Conservation (phyloP, 2,888 invertebrate genomes). For the Harpalus rubripes region DNA sequence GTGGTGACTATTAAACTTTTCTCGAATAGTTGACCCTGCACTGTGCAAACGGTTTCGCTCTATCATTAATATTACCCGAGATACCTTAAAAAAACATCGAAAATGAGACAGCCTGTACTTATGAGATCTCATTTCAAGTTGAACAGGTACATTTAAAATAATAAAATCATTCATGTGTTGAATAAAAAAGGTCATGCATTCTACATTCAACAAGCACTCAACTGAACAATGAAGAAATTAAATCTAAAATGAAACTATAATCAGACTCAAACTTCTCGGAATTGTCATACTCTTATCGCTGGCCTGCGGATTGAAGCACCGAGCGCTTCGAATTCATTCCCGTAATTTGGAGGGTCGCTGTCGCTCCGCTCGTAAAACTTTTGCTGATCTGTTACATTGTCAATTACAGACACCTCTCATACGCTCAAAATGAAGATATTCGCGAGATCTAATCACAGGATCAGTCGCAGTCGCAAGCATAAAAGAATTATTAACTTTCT, state of each 20-base stretch:
- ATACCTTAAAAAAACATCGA: too few species aligned
- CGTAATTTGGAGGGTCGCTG: constrained; percentile 27
- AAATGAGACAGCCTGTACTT: too few species aligned
- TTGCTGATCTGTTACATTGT: constrained; percentile 51
- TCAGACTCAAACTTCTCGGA: not conserved
- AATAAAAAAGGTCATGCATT: not conserved
- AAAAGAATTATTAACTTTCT: constrained; percentile 42
- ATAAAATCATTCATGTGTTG: not conserved
- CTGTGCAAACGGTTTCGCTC: too few species aligned
- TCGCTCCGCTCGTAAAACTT: constrained; percentile 43
- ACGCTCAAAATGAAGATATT: constrained; percentile 43
- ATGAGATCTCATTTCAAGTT: too few species aligned
- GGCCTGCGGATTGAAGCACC: not conserved
- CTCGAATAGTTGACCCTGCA: too few species aligned
- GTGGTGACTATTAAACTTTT: too few species aligned
- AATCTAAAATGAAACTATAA: constrained; percentile 18
- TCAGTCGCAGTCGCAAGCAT: constrained; percentile 7
- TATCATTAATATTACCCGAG: too few species aligned
- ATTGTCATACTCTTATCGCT: constrained; percentile 8
- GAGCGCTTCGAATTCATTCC: constrained; percentile 9
- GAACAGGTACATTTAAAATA: too few species aligned
- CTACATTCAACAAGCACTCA: not conserved
- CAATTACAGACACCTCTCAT: constrained; percentile 39
- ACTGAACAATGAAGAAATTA: constrained; percentile 33
- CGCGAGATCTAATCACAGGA: constrained; percentile 38